phyloP scores from a whole-genome alignment of 1,140 invertebrate species.

The Orussus abietinus region DNA sequence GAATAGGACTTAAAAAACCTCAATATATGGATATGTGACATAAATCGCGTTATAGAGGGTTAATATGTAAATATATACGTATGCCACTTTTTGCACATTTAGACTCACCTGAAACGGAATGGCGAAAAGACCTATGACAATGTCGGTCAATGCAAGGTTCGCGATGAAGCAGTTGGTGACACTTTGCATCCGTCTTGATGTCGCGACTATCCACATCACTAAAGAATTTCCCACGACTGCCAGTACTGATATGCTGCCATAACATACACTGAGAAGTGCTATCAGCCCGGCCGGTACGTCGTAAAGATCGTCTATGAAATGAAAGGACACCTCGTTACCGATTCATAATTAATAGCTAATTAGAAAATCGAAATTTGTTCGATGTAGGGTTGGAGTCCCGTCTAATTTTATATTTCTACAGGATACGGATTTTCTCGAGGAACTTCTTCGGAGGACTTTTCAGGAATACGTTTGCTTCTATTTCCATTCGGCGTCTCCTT shows the following conservation, averaged over 20 bases:
- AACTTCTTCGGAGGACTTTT: too few relatives aligned
- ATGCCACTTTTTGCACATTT: too few relatives aligned
- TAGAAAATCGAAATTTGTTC: too few relatives aligned
- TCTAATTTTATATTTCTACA: too few relatives aligned
- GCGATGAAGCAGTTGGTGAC: slow-evolving; percentile 81
- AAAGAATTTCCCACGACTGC: slow-evolving; percentile 77
- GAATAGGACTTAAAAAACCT: too few relatives aligned
- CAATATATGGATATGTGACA: too few relatives aligned
- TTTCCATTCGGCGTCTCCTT: too few relatives aligned
- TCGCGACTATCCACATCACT: slow-evolving; percentile 77
- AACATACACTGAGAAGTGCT: slow-evolving; percentile 70
- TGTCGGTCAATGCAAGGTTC: slow-evolving; percentile 73
- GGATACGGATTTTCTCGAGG: too few relatives aligned
- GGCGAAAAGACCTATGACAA: slow-evolving; percentile 73
- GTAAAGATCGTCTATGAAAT: slow-evolving; percentile 53
- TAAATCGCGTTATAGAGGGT: not conserved
- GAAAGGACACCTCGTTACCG: too few relatives aligned
- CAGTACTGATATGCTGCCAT: slow-evolving; percentile 75
- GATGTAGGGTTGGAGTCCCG: too few relatives aligned
- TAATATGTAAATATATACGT: not conserved
- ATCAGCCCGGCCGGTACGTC: slow-evolving; percentile 71
- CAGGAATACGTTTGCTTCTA: too few relatives aligned
- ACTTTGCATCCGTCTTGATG: slow-evolving; percentile 70
- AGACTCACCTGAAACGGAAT: slow-evolving; percentile 73
- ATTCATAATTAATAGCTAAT: too few relatives aligned